Evolutionary conservation across 23 tunicate genomes (phyloP).

Genomic region (Trididemnum nubilum): DNA sequence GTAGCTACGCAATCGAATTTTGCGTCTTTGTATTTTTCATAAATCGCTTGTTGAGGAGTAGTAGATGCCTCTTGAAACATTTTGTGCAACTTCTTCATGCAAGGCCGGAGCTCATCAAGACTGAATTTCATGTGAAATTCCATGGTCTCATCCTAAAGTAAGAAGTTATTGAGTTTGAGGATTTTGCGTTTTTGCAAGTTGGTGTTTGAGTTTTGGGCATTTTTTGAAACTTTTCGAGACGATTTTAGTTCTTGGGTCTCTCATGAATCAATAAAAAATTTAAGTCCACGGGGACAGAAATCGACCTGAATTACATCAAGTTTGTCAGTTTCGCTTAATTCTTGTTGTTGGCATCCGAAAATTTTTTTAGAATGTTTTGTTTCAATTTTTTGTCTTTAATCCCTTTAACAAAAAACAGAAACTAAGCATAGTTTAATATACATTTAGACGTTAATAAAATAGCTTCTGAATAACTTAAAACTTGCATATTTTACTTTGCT

Average conservation of each 20-base stretch:
- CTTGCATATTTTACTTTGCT: not conserved
- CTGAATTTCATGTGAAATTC: constrained; percentile 77
- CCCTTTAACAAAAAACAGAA: no score
- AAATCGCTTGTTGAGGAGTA: constrained; percentile 73
- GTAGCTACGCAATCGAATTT: constrained; percentile 64
- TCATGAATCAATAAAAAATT: no score
- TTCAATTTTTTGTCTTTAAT: no score
- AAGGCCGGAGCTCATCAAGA: constrained; percentile 66
- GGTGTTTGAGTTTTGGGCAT: no score
- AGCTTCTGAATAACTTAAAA: not conserved
- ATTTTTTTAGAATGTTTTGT: no score
- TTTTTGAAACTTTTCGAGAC: no score
- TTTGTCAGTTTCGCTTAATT: no score
- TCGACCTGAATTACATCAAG: no score
- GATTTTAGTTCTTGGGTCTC: not conserved
- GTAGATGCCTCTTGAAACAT: constrained; percentile 41
- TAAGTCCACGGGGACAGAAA: no score
- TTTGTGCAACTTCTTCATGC: constrained; percentile 53
- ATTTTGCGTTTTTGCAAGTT: not conserved
- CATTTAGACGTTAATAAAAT: not conserved
- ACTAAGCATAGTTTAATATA: not conserved
- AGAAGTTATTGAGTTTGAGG: no score
- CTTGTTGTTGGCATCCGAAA: no score
- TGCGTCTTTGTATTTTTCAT: constrained; percentile 86
- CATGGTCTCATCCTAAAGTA: constrained; percentile 73